Evolutionary conservation across 2,888 invertebrate species (phyloP), one percentile per base, ranked within the genome.

Genomic region (Platycheirus rosarum): DNA sequence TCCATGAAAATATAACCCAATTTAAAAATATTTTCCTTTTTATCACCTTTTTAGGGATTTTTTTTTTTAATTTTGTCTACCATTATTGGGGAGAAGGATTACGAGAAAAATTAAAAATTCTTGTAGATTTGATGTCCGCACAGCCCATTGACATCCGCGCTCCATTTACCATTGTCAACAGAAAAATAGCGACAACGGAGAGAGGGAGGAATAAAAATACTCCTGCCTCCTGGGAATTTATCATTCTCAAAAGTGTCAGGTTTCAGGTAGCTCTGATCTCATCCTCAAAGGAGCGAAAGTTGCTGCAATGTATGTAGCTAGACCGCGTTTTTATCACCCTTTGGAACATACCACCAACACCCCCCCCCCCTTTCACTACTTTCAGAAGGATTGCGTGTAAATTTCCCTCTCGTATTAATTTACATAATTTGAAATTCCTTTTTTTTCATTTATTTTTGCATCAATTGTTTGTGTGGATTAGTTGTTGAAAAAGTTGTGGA

Each of bases 401-500:
- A 57, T 57, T 57, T 40, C 55, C 37, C 23, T 23, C 23, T 23
- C 23, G 40, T 26, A 57, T 57, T 57, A 26, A 57, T 57, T 40
- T 57, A 40, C 57, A 57, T 57, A 57, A 40, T 55, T 57, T 57
- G 23, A 14, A 26, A 40, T 23, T 57, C 23, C 23, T 23, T 32
- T 32, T 32, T 26, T 29, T 57, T 13, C 23, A 4, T 32, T 32
- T 32, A 18, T 29, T 23, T 35, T 18, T 60, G 37, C 9, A 35
- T 35, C 13, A 29, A 53, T 51, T 42, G 46, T 63, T 42, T 40
- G 53, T 40, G 73, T 16, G 79, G 55, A 69, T 74, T 74, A 69
- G 65, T 75, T 69, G n/a, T n/a, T n/a, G n/a, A 55, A 51, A 80
- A 74, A 70, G 65, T 75, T 80, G 69, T 69, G 69, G 65, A 70